Conservation (phyloP, 1,140 invertebrate genomes). For the Diploscapter pachys region DNA sequence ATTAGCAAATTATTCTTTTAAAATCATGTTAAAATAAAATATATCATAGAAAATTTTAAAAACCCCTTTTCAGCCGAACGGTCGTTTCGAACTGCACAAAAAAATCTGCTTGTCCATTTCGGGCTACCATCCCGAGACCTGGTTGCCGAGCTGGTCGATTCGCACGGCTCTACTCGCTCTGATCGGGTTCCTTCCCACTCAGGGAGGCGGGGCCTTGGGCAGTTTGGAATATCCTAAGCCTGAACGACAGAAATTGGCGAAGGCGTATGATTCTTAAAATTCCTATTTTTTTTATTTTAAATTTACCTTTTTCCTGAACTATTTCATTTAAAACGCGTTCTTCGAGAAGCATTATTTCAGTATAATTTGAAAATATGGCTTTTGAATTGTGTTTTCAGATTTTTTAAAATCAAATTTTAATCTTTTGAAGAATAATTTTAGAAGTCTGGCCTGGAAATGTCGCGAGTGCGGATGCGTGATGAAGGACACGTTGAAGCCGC, state of each 20-base stretch:
- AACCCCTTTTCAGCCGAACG: slow-evolving; percentile 73
- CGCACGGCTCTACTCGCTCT: slow-evolving; percentile 85
- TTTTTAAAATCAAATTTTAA: slow-evolving; percentile 28
- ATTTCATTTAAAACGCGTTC: background rate
- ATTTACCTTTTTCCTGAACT: background rate
- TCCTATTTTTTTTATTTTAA: background rate
- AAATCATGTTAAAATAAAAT: background rate
- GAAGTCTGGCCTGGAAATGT: slow-evolving; percentile 48
- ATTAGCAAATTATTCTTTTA: background rate
- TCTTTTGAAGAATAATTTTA: slow-evolving; percentile 33
- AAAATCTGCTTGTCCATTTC: slow-evolving; percentile 95
- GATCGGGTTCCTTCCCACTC: slow-evolving; percentile 87
- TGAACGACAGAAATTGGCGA: slow-evolving; percentile 77
- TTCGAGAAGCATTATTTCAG: background rate
- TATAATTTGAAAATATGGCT: background rate
- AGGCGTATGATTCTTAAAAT: slow-evolving; percentile 65
- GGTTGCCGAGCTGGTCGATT: slow-evolving; percentile 92
- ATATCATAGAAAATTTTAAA: background rate
- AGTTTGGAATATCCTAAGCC: slow-evolving; percentile 80
- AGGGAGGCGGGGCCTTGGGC: slow-evolving; percentile 79
- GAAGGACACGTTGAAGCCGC: slow-evolving; percentile 45
- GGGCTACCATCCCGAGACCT: slow-evolving; percentile 93
- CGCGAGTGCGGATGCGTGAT: slow-evolving; percentile 43
- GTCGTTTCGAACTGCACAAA: slow-evolving; percentile 86
- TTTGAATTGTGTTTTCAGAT: slow-evolving; percentile 24